Percentiles rank a stretch among this genome's conserved stretches.
phyloP scores from a whole-genome alignment of 2,888 invertebrate genomes.

The Matsumyia berberina region DNA sequence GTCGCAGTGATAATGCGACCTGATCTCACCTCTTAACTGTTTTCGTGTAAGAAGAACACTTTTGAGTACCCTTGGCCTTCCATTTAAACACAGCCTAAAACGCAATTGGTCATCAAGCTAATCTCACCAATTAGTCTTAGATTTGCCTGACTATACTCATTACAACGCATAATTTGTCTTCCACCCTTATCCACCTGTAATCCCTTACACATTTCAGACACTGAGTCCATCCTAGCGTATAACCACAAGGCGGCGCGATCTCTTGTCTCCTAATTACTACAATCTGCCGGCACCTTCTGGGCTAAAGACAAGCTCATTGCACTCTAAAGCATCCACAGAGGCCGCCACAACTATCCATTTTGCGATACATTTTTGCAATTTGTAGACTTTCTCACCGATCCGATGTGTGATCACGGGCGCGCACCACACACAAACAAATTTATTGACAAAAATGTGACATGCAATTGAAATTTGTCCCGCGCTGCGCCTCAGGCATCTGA shows the following conservation, averaged over 20 bases:
- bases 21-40: too few relatives aligned
- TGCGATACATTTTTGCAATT: constrained; percentile 1
- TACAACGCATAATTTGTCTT: too few relatives aligned
- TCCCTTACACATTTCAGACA: too few relatives aligned
- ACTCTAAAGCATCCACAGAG: constrained; percentile 1
- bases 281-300: constrained; percentile 14
- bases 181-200: too few relatives aligned
- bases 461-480: constrained; percentile 54
- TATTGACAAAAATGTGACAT: constrained; percentile 74
- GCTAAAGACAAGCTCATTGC: constrained; percentile 10
- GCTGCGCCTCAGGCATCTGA: constrained; percentile 21
- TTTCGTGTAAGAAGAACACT: too few relatives aligned
- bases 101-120: too few relatives aligned
- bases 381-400: constrained; percentile 4
- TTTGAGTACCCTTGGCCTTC: too few relatives aligned
- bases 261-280: constrained; percentile 28
- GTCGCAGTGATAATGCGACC: too few relatives aligned
- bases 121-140: too few relatives aligned
- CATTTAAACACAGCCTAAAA: too few relatives aligned
- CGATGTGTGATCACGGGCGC: neutral
- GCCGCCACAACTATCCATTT: neutral
- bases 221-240: too few relatives aligned
- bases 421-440: constrained; percentile 23
- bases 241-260: constrained; percentile 12
- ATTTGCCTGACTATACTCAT: too few relatives aligned